Evolutionary conservation across 2,797 vertebrate species (phyloP), one percentile per base, ranked within the genome.

Genomic region (Chromis chromis): DNA sequence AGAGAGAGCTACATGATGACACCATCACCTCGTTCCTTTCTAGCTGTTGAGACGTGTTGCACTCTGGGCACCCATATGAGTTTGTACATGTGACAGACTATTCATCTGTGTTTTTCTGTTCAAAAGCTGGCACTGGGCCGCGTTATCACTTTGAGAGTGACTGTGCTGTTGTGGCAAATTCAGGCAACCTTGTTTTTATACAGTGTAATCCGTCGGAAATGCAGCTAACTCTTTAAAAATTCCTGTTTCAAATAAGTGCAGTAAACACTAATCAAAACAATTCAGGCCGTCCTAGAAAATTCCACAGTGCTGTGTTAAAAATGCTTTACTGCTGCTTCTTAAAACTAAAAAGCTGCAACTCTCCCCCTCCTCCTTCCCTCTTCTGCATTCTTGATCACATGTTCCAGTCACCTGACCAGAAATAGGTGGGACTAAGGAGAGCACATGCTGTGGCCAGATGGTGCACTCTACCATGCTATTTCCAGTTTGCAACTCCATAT

Each of bases 371-470:
- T 52, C 49, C 60, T 61, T 28, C 42, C 54, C 46, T 60, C 22
- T 52, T 52, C 58, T 61, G 8, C 48, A 14, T n/a, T 14, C 58
- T 58, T 36, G 49, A 76, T 92, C 88, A 91, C 87, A 82, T 85
- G 86, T 65, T 79, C 57, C 36, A 78, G 81, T 91, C 91, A 91
- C 76, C 76, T 92, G 90, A 93, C 90, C 90, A 91, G 88, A 91
- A 93, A 80, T 76, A 78, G 87, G 85, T 24, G 50, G 86, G 49
- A 67, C 82, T 53, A 74, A 77, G n/a, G 33, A 44, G 50, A 90
- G 85, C 89, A 93, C 91, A 92, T 89, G 90, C 79, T 67, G 52
- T 40, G 70, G 62, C 81, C 91, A 91, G 83, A 92, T 90, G 89
- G 79, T 84, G 63, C 10, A 42, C 58, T 65, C 52, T 17, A 60